phyloP scores from a whole-genome alignment of 1,140 invertebrate species.

The Drosophila sproati region DNA sequence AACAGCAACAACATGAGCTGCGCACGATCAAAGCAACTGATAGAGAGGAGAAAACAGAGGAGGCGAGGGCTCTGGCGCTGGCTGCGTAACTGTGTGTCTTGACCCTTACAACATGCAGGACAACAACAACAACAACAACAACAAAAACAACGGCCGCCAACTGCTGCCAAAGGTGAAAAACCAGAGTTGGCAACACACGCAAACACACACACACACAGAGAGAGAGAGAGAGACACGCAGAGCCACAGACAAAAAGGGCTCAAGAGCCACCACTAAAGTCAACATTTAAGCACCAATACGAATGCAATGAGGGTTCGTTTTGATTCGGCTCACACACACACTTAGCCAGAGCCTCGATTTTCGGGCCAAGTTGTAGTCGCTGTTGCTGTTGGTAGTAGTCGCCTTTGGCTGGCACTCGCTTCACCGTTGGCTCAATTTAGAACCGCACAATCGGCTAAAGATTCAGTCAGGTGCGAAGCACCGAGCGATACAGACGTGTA shows the following conservation, averaged over 20 bases:
- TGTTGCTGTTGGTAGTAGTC: slow-evolving; percentile 22
- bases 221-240: slow-evolving; percentile 6
- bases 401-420: slow-evolving; percentile 51
- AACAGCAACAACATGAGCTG: slow-evolving; percentile 42
- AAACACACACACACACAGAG: slow-evolving; percentile 23
- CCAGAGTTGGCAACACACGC: slow-evolving; percentile 73
- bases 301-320: slow-evolving; percentile 66
- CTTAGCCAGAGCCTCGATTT: slow-evolving; percentile 71
- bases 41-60: slow-evolving; percentile 33
- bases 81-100: slow-evolving; percentile 76
- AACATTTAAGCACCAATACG: slow-evolving; percentile 48
- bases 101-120: slow-evolving; percentile 76
- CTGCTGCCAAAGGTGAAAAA: slow-evolving; percentile 82
- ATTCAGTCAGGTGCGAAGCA: slow-evolving; percentile 85
- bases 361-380: slow-evolving; percentile 43
- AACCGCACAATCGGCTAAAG: slow-evolving; percentile 75
- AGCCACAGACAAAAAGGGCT: slow-evolving; percentile 34
- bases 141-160: slow-evolving; percentile 68
- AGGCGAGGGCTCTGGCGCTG: slow-evolving; percentile 29
- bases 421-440: slow-evolving; percentile 83
- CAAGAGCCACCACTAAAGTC: slow-evolving; percentile 54
- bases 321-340: slow-evolving; percentile 71
- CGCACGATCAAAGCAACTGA: slow-evolving; percentile 70
- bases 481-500: slow-evolving; percentile 83
- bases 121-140: slow-evolving; percentile 46